phyloP scores from a whole-genome alignment of 2,113 vertebrate genomes.

The Aramus guarauna region DNA sequence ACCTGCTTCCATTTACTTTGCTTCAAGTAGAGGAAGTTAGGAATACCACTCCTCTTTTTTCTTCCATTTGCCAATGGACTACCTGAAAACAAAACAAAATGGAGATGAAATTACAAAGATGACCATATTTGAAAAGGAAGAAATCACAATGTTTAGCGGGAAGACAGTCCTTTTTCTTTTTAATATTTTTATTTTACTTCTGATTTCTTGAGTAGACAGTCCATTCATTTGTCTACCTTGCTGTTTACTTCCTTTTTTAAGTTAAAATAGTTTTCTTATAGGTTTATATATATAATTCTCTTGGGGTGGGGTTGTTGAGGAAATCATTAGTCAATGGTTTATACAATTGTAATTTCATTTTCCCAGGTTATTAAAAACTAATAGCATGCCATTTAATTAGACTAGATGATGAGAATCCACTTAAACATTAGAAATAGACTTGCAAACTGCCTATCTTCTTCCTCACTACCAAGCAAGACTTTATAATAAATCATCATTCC shows the following conservation, averaged over 20 bases:
- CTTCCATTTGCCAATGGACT: background rate
- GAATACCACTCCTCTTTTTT: background rate
- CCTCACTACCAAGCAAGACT: background rate
- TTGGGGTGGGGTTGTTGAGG: background rate
- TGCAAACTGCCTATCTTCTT: background rate
- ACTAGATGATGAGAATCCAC: background rate
- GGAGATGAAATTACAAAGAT: background rate
- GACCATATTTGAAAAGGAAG: background rate
- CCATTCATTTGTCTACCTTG: background rate
- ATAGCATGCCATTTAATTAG: conserved; percentile 41
- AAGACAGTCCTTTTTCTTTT: background rate
- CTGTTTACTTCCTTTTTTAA: background rate
- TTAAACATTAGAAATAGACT: conserved; percentile 22
- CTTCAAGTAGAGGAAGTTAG: background rate
- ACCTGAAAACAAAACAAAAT: background rate
- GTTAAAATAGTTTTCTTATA: background rate
- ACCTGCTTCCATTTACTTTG: background rate
- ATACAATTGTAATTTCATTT: conserved; percentile 18
- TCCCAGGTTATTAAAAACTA: conserved; percentile 43
- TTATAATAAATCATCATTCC: conserved; percentile 14
- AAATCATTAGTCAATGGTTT: conserved; percentile 27
- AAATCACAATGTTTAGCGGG: background rate
- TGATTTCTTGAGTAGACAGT: background rate
- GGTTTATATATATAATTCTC: background rate
- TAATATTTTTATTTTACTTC: background rate